Evolutionary conservation across 2,888 invertebrate species (phyloP), one percentile per base, ranked within the genome.

Genomic region (Opisthograptis luteolata): DNA sequence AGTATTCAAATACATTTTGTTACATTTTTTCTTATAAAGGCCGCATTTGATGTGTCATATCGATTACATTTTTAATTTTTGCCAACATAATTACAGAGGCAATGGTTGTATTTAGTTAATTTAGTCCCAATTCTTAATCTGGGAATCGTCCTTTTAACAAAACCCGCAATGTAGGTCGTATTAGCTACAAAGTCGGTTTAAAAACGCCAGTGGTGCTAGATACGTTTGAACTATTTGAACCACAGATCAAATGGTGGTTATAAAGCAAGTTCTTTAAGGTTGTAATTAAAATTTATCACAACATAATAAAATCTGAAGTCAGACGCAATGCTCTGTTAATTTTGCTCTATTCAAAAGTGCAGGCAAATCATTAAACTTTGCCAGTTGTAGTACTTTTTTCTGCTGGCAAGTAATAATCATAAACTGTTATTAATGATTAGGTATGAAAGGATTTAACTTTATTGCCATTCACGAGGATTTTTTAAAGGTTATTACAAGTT

Each of bases 271-370:
- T 17, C 60, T 69, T 72, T 73, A 74, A 78, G 60, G 66, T 60
- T 57, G 55, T 76, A 76, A 81, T 84, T 82, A 84, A 83, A 83
- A 74, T 79, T 76, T 78, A 82, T 75, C 71, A 72, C 75, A 68
- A 64, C 64, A 66, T 71, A 75, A 74, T 77, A 81, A 81, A 76
- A 65, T 54, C 52, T 49, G 60, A 47, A 58, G 55, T 47, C 50
- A 45, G 60, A 70, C 64, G 62, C 67, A 68, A 66, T 66, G 34
- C 50, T 55, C 53, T 52, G 66, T 62, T 73, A 70, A 77, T 79
- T 78, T 72, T 60, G 54, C 64, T 62, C 64, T 71, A 73, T 76
- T 71, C 66, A 73, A 61, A 64, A 60, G 43, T 59, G 59, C 57
- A 44, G 43, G 36, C 35, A 41, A 55, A 48, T 58, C 50, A 51